Percentiles rank a stretch among this genome's conserved stretches.
Conservation (phyloP, 2,797 vertebrate genomes). For the Aythya fuligula region DNA sequence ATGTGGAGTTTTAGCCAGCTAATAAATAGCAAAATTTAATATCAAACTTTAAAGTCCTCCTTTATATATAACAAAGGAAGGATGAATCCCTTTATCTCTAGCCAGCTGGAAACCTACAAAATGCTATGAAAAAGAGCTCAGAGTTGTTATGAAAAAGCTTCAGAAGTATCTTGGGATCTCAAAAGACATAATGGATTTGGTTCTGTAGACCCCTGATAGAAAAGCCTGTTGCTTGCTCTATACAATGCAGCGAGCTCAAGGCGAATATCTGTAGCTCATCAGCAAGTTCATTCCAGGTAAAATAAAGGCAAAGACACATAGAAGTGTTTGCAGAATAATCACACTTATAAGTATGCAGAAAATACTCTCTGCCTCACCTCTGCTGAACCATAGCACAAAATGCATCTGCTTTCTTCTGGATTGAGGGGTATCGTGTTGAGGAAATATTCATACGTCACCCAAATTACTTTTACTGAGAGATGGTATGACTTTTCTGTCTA, state of each 20-base stretch:
- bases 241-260: background rate
- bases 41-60: background rate
- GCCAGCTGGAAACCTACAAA: background rate
- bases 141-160: background rate
- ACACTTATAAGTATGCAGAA: background rate
- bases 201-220: background rate
- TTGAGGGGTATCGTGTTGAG: background rate
- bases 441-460: background rate
- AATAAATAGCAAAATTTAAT: background rate
- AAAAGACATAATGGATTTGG: background rate
- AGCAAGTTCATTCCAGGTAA: background rate
- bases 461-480: background rate
- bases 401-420: background rate
- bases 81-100: background rate
- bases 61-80: constrained; percentile 8
- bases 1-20: background rate
- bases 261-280: background rate
- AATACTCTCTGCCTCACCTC: background rate
- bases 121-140: background rate
- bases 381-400: background rate
- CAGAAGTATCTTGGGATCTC: background rate
- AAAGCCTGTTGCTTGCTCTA: background rate
- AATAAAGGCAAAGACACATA: background rate
- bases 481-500: background rate
- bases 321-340: background rate